A percentile compares a stretch with the other conserved stretches of the same genome.
Conservation (phyloP, 2,888 invertebrate genomes). For the Hydraecia micacea region DNA sequence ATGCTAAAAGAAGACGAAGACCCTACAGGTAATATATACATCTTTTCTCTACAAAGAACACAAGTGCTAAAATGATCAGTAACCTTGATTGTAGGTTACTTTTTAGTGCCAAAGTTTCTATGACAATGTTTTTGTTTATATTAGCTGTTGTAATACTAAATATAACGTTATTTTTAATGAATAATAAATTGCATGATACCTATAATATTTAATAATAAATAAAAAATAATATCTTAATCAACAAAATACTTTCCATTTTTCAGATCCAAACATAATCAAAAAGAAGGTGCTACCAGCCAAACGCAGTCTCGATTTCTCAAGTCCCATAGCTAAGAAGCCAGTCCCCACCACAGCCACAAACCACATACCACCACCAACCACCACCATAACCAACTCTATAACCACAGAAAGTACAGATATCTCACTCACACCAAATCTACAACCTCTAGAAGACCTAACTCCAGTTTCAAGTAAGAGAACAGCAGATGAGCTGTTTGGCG, state of each 20-base stretch:
- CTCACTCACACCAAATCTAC: constrained; percentile 71
- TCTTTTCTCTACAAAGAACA: neutral
- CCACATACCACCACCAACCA: constrained; percentile 10
- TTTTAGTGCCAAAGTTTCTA: neutral
- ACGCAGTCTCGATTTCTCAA: constrained; percentile 86
- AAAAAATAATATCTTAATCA: neutral
- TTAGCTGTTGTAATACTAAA: neutral
- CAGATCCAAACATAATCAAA: constrained; percentile 75
- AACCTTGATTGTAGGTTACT: constrained; percentile 19
- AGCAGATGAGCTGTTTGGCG: constrained; percentile 93
- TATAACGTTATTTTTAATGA: neutral
- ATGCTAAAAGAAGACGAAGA: constrained; percentile 89
- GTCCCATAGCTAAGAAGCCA: constrained; percentile 68
- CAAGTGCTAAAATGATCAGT: neutral
- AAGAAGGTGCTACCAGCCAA: constrained; percentile 80
- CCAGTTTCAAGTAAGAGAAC: constrained; percentile 86
- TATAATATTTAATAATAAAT: neutral
- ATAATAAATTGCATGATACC: neutral
- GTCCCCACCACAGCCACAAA: constrained; percentile 12
- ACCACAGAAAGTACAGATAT: constrained; percentile 56
- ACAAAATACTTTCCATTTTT: constrained; percentile 40
- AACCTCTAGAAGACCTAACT: constrained; percentile 68
- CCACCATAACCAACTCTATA: constrained; percentile 5
- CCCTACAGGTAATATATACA: constrained; percentile 71
- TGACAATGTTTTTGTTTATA: neutral